Conservation (phyloP, 2,797 vertebrate genomes). For the Phalanger gymnotis region DNA sequence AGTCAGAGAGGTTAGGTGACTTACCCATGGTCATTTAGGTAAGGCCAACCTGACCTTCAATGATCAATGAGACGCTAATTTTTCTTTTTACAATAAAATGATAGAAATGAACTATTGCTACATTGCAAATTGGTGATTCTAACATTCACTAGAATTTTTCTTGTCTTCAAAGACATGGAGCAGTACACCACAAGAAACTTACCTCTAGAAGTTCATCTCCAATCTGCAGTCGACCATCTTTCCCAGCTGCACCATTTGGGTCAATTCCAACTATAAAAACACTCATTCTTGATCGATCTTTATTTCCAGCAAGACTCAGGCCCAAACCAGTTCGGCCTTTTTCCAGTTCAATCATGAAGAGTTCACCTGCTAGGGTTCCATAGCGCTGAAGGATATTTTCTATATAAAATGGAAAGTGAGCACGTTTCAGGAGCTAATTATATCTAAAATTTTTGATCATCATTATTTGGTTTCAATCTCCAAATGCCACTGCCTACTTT, state of each 20-base stretch:
- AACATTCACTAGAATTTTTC: neutral
- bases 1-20: neutral
- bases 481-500: neutral
- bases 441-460: slow-evolving; percentile 46
- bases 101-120: neutral
- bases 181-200: slow-evolving; percentile 74
- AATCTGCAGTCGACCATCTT: slow-evolving; percentile 92
- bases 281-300: slow-evolving; percentile 96
- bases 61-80: neutral
- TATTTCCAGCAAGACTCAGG: slow-evolving; percentile 97
- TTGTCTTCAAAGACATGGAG: neutral
- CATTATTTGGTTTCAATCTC: slow-evolving; percentile 25
- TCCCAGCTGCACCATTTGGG: slow-evolving; percentile 93
- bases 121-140: slow-evolving; percentile 19
- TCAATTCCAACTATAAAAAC: slow-evolving; percentile 98
- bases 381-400: slow-evolving; percentile 92
- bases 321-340: slow-evolving; percentile 96
- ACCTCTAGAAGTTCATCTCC: slow-evolving; percentile 98
- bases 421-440: slow-evolving; percentile 43
- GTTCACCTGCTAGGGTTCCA: slow-evolving; percentile 90
- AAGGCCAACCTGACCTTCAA: neutral
- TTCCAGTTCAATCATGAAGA: slow-evolving; percentile 95
- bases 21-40: neutral
- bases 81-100: neutral
- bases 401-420: slow-evolving; percentile 71